Conservation (phyloP, 1,140 invertebrate genomes). For the Conus betulinus region DNA sequence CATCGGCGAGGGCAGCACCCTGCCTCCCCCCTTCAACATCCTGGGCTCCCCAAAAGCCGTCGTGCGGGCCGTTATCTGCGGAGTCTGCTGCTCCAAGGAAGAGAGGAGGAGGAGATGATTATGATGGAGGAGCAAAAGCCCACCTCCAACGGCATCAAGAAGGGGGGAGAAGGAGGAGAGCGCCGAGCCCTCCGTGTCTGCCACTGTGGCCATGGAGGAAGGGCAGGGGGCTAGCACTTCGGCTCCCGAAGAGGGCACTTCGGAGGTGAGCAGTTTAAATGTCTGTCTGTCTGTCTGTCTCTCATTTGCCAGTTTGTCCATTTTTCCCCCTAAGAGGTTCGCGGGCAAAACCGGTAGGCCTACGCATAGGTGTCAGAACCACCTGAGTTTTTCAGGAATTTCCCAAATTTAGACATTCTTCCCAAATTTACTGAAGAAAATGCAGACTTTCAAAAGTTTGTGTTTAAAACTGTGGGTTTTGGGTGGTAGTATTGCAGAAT, state of each 20-base stretch:
- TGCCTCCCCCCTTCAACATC: conserved; percentile 92
- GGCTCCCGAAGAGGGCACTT: not conserved
- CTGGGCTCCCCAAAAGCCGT: conserved; percentile 90
- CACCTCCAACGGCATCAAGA: conserved; percentile 1
- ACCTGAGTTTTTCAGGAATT: too few species aligned
- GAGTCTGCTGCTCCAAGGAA: conserved; percentile 38
- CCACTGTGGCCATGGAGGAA: not conserved
- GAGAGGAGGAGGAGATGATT: not conserved
- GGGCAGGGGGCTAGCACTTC: not conserved
- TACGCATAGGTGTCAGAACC: too few species aligned
- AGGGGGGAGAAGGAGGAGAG: not conserved
- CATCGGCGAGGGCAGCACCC: conserved; percentile 89
- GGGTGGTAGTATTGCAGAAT: too few species aligned
- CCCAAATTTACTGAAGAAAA: too few species aligned
- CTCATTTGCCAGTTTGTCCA: too few species aligned
- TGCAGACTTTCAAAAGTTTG: too few species aligned
- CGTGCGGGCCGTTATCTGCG: conserved; percentile 41
- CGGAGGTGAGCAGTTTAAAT: not conserved
- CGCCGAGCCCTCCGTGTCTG: not conserved
- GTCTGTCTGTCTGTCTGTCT: too few species aligned
- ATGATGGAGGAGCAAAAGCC: conserved; percentile 6
- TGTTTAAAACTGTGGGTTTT: too few species aligned
- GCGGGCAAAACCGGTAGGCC: too few species aligned
- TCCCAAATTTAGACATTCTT: too few species aligned
- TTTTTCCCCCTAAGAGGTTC: too few species aligned